Evolutionary conservation across 2,888 invertebrate genomes (phyloP), one percentile per base, ranked within the genome.

Genomic region (Odontocerum albicorne): DNA sequence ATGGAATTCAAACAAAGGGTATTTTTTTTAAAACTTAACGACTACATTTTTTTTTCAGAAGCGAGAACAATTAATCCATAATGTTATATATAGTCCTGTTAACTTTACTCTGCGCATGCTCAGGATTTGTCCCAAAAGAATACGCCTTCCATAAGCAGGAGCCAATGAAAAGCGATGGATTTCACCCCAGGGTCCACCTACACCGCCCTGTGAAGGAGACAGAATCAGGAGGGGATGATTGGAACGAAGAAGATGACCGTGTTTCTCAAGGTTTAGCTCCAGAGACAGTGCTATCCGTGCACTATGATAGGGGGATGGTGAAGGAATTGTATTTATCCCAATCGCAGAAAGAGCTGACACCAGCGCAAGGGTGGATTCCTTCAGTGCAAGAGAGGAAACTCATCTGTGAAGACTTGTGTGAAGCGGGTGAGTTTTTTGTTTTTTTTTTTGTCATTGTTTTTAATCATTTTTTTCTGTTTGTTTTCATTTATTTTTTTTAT

Each of bases 321-420:
- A 70, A 76, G 69, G 71, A 72, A 68, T 73, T 78, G 72, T 75
- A 75, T 65, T 60, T 78, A 64, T 71, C 77, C 22, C 77, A 78
- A 68, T 75, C 72, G 49, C 65, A 75, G 10, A 73, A 74, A 62
- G 68, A 68, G n/a, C 60, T 43, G 20, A 42, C 40, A 16, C 21
- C 65, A 62, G 8, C 51, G 49, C 8, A 10, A 67, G 67, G 67
- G 54, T 45, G 10, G 46, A 35, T 16, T 3, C 71, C 74, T 1
- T 68, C 77, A 75, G 75, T 77, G 31, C 64, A 67, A 39, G 70
- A 70, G 3, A 63, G 72, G 58, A 67, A 63, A 62, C 68, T 66
- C 49, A 63, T 75, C 62, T 78, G 78, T 64, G 64, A 72, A 67
- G 77, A 77, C 73, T 69, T 78, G 61, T 78, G 78, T 54, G 72